Evolutionary conservation across 2,113 vertebrate genomes (phyloP).

Genomic region (Platysteira castanea): DNA sequence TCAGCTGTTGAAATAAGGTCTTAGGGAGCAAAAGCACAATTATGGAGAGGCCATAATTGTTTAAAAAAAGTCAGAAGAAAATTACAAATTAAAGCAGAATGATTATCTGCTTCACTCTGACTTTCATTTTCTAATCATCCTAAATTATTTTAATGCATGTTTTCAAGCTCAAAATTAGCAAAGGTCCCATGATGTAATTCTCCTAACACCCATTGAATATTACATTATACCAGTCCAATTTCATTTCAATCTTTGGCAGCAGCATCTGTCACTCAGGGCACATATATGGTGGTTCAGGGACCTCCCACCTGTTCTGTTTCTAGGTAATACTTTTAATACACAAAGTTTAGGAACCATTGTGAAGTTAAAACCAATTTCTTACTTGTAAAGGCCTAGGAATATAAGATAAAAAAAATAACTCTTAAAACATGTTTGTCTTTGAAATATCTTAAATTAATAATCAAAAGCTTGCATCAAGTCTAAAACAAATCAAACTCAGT

Average conservation of each 20-base stretch:
- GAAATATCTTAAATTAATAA: conserved; percentile 67
- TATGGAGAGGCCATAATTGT: background rate
- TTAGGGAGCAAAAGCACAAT: conserved; percentile 18
- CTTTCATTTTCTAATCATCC: conserved; percentile 69
- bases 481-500: conserved; percentile 54
- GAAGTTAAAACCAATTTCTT: conserved; percentile 15
- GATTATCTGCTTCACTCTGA: conserved; percentile 26
- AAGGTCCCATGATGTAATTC: conserved; percentile 49
- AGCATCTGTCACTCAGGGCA: background rate
- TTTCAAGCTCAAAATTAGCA: conserved; percentile 66
- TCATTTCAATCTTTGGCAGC: background rate
- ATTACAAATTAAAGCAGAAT: conserved; percentile 57
- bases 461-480: conserved; percentile 54
- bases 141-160: conserved; percentile 69
- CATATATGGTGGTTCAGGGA: background rate
- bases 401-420: conserved; percentile 41
- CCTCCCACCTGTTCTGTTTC: conserved; percentile 12
- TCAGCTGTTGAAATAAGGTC: conserved; percentile 1
- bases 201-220: conserved; percentile 24
- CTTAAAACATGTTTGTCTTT: conserved; percentile 43
- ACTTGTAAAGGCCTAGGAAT: background rate
- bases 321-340: background rate
- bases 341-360: background rate
- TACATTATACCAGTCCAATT: conserved; percentile 25
- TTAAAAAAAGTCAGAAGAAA: conserved; percentile 37